Base-by-base conservation (phyloP, 2,113 vertebrate genomes). In the Prinia subflava region DNA sequence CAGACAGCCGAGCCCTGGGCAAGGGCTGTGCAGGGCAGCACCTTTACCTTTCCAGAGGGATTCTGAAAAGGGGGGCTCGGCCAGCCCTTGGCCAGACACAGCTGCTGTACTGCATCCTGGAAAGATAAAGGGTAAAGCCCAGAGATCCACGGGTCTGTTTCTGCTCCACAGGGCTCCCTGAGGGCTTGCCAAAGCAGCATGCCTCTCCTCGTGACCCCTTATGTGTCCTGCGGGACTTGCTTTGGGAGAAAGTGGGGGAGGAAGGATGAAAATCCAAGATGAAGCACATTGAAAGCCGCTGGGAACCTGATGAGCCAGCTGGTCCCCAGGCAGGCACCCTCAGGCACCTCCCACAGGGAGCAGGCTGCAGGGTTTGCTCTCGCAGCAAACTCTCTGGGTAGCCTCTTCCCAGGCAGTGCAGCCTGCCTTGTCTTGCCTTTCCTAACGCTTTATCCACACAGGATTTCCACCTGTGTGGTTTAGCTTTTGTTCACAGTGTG, bases 1-100 rank as follows among this genome's bases (percentile, higher is more conserved):
- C 31, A 71, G 44, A 30, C 20, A 62, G 42, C 42, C 0, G 0
- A 76, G 53, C 30, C 37, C 23, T 7, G 4, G 35, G 52, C 22
- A 21, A 39, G 49, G 33, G 35, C 46, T 41, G 0, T 16, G 25
- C 13, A 10, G 2, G 10, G 49, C 46, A 65, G 39, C 50, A 49
- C 16, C 17, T 70, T 62, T 27, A 11, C 24, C 9, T 41, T 60
- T 62, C 55, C 19, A 6, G n/a, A 1, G 1, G 22, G 21, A 23
- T 33, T 73, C 64, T 37, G 44, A 35, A 68, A 30, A 1, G 3
- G 10, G 31, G 41, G 30, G 21, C 62, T 49, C 4, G 9, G 64
- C n/a, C 74, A 84, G 65, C 60, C 30, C 41, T 65, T 19, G 44
- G 46, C 17, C 41, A 68, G 39, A 20, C 23, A 10, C 0, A 2